These are phyloP conservation scores for Planococcus citri DNA, from an alignment of 1,140 invertebrate genomes.

Conservation along the genomic window DNA sequence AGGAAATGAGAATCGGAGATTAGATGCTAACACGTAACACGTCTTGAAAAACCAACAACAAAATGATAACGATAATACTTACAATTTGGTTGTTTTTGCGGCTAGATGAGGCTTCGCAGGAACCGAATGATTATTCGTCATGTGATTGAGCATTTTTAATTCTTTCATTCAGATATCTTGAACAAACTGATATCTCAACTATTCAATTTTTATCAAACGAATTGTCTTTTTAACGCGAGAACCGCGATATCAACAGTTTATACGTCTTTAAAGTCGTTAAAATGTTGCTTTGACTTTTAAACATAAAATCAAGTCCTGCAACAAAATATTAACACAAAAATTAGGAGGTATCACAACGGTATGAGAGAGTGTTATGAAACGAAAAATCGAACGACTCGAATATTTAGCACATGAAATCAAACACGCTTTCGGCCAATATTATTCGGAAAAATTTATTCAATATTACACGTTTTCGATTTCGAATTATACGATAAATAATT, in stretches of 20 bases:
- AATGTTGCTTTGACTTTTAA: neutral
- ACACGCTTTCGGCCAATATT: neutral
- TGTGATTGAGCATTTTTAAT: neutral
- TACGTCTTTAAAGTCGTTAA: neutral
- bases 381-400: neutral
- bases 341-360: too few relatives aligned
- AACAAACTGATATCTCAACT: neutral
- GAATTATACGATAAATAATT: conserved; percentile 9
- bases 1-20: neutral
- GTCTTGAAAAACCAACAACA: neutral
- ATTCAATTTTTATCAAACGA: too few relatives aligned
- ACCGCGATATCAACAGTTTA: neutral
- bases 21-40: neutral
- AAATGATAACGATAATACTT: neutral
- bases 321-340: neutral
- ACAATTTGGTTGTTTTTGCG: neutral
- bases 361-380: too few relatives aligned
- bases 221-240: neutral
- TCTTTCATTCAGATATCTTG: conserved; percentile 13
- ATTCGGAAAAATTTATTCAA: neutral
- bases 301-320: conserved; percentile 2
- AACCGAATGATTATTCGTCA: conserved; percentile 1
- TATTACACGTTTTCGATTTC: neutral
- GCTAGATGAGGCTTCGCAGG: neutral
- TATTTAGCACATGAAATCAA: neutral